phyloP scores from a whole-genome alignment of 2,797 vertebrate genomes.

The Megaceryle alcyon region DNA sequence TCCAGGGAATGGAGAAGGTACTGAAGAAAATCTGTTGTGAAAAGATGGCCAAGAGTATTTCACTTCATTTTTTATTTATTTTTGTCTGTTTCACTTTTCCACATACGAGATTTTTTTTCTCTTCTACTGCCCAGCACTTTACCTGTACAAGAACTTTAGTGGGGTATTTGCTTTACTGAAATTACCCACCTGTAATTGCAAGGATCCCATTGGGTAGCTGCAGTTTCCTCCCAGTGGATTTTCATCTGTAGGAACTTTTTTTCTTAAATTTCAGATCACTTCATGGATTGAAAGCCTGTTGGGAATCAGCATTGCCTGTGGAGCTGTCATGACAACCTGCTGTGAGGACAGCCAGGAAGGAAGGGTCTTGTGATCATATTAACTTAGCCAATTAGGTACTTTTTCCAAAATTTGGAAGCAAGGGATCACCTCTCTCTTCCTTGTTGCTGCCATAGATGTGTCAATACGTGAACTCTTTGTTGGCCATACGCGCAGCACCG shows the following conservation, averaged over 20 bases:
- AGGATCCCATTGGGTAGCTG: not conserved
- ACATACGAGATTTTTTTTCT: not conserved
- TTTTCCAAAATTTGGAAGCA: not conserved
- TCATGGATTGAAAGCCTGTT: not conserved
- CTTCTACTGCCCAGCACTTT: not conserved
- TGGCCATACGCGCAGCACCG: not conserved
- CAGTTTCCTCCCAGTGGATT: conserved; percentile 4
- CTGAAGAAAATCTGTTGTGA: not conserved
- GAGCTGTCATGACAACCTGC: conserved; percentile 44
- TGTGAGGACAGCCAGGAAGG: not conserved
- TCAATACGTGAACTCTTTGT: not conserved
- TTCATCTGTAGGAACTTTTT: conserved; percentile 2
- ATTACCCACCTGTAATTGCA: not conserved
- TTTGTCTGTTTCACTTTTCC: not conserved
- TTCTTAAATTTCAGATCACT: conserved; percentile 18
- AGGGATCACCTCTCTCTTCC: not conserved
- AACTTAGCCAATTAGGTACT: not conserved
- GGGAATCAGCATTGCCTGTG: not conserved
- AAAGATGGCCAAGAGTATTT: not conserved
- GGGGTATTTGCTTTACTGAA: not conserved
- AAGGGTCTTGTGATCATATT: not conserved
- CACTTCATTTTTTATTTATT: not conserved
- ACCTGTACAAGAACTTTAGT: not conserved
- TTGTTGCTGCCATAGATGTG: not conserved
- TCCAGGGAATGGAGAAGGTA: not conserved